These are phyloP conservation scores for Glaucomys volans DNA, from an alignment of 2,113 vertebrate genomes.

Conservation along the genomic window DNA sequence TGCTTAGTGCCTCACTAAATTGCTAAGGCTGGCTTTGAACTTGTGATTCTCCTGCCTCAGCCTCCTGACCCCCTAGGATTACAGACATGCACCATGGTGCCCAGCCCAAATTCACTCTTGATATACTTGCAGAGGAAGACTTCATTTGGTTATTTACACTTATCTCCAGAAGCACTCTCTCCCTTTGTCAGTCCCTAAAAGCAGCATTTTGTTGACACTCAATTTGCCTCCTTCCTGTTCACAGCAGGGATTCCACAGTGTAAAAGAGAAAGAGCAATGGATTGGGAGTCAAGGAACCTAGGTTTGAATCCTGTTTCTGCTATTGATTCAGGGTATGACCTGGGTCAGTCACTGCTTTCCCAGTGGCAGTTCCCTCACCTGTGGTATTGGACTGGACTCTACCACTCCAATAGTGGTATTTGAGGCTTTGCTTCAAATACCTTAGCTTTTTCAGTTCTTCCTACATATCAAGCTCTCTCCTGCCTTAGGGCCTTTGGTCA, in stretches of 20 bases:
- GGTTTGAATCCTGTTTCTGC: conserved; percentile 27
- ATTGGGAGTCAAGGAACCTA: neutral
- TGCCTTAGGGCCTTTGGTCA: neutral
- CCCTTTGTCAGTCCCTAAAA: neutral
- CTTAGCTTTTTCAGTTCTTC: conserved; percentile 32
- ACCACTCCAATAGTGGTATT: neutral
- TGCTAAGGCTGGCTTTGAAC: no score
- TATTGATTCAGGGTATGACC: conserved; percentile 14
- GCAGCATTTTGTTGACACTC: neutral
- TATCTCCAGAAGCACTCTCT: conserved; percentile 30
- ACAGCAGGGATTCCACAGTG: neutral
- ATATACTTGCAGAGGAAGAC: conserved; percentile 21
- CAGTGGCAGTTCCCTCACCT: neutral
- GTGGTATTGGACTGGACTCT: neutral
- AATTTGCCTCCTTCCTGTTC: neutral
- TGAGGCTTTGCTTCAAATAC: neutral
- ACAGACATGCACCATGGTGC: no score
- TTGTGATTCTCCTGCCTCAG: no score
- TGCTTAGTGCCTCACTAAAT: no score
- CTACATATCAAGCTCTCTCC: neutral
- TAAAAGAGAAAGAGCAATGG: neutral
- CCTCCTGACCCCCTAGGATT: no score
- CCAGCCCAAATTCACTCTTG: neutral
- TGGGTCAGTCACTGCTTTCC: conserved; percentile 14
- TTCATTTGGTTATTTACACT: conserved; percentile 35